Percentiles rank a stretch among this genome's conserved stretches.
These are phyloP conservation scores for Otocyon megalotis DNA, from an alignment of 2,113 vertebrate genomes.

Conservation along the genomic window DNA sequence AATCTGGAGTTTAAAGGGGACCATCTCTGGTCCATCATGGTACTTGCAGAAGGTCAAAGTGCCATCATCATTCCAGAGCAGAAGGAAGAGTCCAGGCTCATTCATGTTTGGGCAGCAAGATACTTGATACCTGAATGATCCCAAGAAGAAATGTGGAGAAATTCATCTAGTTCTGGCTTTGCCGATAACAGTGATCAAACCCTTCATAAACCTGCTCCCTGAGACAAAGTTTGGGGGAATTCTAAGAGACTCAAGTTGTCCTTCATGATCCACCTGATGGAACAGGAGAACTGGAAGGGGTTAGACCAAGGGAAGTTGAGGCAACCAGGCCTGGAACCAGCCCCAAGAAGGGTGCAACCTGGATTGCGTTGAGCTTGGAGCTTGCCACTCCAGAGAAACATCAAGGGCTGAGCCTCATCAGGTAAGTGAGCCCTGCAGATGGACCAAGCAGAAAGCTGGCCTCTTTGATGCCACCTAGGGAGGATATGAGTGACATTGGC, in stretches of 20 bases:
- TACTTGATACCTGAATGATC: background rate
- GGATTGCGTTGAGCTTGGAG: accelerated
- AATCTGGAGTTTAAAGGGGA: no score
- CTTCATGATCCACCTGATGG: background rate
- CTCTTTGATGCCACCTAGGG: background rate
- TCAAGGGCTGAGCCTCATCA: accelerated
- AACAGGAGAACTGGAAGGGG: background rate
- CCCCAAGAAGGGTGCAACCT: accelerated
- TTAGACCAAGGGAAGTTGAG: background rate
- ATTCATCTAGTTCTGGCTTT: background rate
- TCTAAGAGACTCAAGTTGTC: no score
- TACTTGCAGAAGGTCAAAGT: accelerated
- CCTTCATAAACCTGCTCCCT: no score
- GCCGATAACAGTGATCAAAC: background rate
- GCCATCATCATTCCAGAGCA: accelerated
- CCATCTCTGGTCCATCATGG: background rate
- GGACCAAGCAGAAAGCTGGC: no score
- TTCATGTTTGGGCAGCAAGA: background rate
- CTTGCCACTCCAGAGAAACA: no score
- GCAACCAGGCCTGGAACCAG: background rate
- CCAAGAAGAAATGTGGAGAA: background rate
- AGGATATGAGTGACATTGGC: background rate
- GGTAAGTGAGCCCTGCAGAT: background rate
- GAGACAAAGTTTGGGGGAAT: background rate
- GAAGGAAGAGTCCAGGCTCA: accelerated